These are phyloP conservation scores for Eidolon helvum DNA, from an alignment of 2,113 vertebrate species.

Conservation along the genomic window DNA sequence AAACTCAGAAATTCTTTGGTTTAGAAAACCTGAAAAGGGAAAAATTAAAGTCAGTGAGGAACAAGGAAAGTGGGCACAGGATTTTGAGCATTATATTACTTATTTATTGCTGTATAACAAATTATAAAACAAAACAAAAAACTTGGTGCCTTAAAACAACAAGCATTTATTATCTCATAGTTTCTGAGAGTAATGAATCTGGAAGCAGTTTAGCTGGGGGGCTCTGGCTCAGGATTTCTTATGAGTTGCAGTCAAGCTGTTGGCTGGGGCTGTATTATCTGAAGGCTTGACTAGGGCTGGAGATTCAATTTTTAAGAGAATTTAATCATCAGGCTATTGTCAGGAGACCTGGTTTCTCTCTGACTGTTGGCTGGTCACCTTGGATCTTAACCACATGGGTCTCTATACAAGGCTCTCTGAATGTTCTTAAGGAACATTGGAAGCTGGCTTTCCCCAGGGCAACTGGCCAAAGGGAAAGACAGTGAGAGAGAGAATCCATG, in stretches of 20 bases:
- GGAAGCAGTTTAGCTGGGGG: background rate
- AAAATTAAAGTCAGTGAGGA: background rate
- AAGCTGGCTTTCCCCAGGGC: background rate
- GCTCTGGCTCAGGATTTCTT: background rate
- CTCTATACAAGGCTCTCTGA: background rate
- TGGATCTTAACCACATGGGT: background rate
- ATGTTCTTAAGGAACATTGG: background rate
- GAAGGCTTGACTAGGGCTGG: background rate
- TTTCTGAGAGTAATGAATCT: background rate
- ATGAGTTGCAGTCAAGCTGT: background rate
- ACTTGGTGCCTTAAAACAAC: background rate
- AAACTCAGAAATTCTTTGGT: background rate
- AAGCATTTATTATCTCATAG: background rate
- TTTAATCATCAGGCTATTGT: background rate
- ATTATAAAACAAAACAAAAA: background rate
- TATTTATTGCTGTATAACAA: background rate
- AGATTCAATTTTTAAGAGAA: background rate
- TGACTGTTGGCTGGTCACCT: background rate
- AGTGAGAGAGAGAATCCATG: background rate
- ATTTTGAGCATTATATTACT: background rate
- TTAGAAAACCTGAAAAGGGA: constrained; percentile 4
- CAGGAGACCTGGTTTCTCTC: background rate
- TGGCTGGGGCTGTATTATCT: background rate
- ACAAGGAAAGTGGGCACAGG: background rate
- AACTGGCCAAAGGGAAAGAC: background rate